A percentile compares a stretch with the other conserved stretches of the same genome.
Conservation (phyloP, 2,113 vertebrate species). For the Oncorhynchus clarkii region DNA sequence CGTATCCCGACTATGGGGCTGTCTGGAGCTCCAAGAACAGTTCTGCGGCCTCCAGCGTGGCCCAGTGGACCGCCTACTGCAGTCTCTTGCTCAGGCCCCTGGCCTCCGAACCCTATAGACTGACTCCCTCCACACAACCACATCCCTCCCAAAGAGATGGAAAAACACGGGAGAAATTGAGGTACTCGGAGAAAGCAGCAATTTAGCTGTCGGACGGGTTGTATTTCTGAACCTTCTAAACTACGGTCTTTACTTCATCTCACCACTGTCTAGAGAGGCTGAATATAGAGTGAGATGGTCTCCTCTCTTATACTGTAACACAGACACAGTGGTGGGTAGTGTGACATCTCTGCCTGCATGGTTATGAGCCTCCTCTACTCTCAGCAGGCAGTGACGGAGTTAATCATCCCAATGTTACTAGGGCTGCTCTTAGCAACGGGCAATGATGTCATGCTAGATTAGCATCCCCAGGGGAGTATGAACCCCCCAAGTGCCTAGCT, state of each 20-base stretch:
- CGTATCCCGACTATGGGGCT: too few relatives aligned
- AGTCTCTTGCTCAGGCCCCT: background rate
- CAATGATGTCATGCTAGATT: constrained; percentile 22
- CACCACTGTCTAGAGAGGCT: background rate
- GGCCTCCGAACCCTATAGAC: background rate
- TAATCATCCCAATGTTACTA: background rate
- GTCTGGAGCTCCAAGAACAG: too few relatives aligned
- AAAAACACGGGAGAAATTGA: background rate
- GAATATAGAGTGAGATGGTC: background rate
- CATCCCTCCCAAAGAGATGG: background rate
- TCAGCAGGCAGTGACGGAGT: background rate
- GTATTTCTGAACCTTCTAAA: too few relatives aligned
- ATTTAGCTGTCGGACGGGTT: too few relatives aligned
- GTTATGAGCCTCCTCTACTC: background rate
- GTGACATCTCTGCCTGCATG: constrained; percentile 1
- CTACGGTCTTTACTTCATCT: too few relatives aligned
- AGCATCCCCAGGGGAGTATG: constrained; percentile 19
- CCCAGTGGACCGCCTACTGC: background rate
- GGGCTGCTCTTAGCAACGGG: constrained; percentile 18
- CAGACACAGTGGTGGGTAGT: background rate
- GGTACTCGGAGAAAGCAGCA: background rate
- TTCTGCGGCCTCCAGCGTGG: background rate
- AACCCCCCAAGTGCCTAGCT: background rate
- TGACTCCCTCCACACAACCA: background rate
- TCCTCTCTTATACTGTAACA: background rate